These are phyloP conservation scores for Drosophila seguyi DNA, from an alignment of 1,140 invertebrate species.

Conservation along the genomic window DNA sequence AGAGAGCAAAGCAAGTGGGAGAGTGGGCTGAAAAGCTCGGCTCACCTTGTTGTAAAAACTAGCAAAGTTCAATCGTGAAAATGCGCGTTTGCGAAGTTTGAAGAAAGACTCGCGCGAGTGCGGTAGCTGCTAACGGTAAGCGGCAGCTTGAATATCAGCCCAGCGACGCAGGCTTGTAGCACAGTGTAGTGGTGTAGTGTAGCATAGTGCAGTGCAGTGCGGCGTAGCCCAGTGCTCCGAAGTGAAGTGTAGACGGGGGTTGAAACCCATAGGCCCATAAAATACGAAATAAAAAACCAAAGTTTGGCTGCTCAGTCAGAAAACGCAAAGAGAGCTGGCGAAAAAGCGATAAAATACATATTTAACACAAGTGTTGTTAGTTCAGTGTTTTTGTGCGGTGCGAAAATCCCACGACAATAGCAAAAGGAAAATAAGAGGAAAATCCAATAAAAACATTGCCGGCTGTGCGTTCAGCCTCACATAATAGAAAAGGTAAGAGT, in stretches of 20 bases:
- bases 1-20: conserved; percentile 16
- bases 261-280: conserved; percentile 29
- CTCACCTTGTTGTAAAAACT: conserved; percentile 41
- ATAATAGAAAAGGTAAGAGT: conserved; percentile 30
- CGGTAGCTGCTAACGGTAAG: conserved; percentile 55
- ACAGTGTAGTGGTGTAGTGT: conserved; percentile 47
- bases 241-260: conserved; percentile 46
- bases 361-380: conserved; percentile 45
- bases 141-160: conserved; percentile 7
- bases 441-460: conserved; percentile 42
- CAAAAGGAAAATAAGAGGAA: conserved; percentile 17
- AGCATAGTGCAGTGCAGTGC: conserved; percentile 39
- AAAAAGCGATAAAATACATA: conserved; percentile 33
- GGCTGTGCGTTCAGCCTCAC: conserved; percentile 16
- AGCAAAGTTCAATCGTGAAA: conserved; percentile 71
- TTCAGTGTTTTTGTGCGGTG: conserved; percentile 41
- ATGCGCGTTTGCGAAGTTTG: conserved; percentile 55
- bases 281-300: conserved; percentile 49
- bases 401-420: conserved; percentile 52
- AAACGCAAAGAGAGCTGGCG: conserved; percentile 19
- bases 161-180: conserved; percentile 18
- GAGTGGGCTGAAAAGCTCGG: conserved; percentile 40
- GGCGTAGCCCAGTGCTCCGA: conserved; percentile 18
- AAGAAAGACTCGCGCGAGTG: conserved; percentile 69
- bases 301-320: conserved; percentile 26